Conservation (phyloP, 2,888 invertebrate genomes). For the Eurytoma adleriae region DNA sequence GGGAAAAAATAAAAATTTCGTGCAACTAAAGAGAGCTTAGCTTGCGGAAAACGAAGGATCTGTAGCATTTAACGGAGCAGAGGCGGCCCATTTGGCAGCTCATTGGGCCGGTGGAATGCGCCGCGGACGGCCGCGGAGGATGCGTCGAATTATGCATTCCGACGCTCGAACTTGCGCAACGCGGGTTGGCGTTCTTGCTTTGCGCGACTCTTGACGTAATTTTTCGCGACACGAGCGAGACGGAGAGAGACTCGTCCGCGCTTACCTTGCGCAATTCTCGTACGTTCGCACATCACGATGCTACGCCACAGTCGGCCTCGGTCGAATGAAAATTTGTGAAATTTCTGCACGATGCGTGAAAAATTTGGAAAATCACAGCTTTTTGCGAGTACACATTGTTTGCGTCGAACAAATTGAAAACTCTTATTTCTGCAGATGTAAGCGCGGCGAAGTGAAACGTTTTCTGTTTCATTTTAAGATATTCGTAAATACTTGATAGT, state of each 20-base stretch:
- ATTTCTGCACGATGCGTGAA: neutral
- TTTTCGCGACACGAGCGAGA: neutral
- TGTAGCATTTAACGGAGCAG: too few species aligned
- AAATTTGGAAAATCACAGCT: neutral
- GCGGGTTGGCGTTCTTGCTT: conserved; percentile 9
- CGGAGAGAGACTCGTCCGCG: neutral
- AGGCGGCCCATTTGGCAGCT: too few species aligned
- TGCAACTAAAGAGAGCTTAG: too few species aligned
- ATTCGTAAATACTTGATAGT: too few species aligned
- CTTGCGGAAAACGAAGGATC: too few species aligned
- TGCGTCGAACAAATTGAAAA: too few species aligned
- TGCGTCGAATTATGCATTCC: conserved; percentile 36
- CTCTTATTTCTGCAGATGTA: too few species aligned
- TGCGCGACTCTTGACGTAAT: conserved; percentile 33
- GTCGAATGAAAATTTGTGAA: neutral
- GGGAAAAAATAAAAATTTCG: too few species aligned
- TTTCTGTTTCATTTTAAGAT: too few species aligned
- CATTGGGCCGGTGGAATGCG: neutral
- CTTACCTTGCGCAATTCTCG: neutral
- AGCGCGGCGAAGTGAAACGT: too few species aligned
- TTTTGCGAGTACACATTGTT: too few species aligned
- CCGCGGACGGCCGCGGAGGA: neutral
- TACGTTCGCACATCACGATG: neutral
- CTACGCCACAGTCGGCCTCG: neutral
- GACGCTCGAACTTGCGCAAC: neutral